Base-by-base conservation (phyloP, 1,140 invertebrate species). In the Dermatophagoides farinae region DNA sequence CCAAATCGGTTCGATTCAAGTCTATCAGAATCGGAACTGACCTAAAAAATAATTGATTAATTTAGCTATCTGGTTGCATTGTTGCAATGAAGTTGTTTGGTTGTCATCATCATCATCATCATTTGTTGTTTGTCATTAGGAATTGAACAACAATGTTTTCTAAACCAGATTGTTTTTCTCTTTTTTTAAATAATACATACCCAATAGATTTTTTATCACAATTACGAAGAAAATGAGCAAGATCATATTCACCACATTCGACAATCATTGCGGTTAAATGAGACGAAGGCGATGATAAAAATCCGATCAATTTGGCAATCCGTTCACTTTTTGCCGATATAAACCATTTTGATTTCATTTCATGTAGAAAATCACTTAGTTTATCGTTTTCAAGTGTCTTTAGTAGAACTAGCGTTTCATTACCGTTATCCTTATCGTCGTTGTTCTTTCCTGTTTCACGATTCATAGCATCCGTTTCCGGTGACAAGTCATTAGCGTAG, bases 241-340 rank as follows among this genome's bases (percentile, higher is more conserved):
- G 58, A 60, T 60, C 58, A 50, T n/a, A 60, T 18, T 60, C 31
- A 18, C 58, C 58, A n/a, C 44, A 47, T 23, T 60, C 58, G 12
- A 60, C 8, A 12, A 60, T 23, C 41, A 60, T 47, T 9, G 58
- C 58, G 4, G 47, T 47, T 14, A 18, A 20, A 18, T 20, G 5
- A 4, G 11, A 6, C 5, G 18, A n/a, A 40, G 43, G 41, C 9
- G 58, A 38, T 11, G 41, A 46, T 18, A 60, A 37, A 40, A 23
- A 37, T 10, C 58, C 58, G 31, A 60, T 47, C 16, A 60, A 22
- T 43, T 49, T 60, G 46, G 58, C 58, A 18, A 60, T n/a, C 22
- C 44, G 43, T 40, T 60, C 43, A 50, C 58, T 47, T 40, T 60
- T 60, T 11, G 41, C 44, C 23, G 46, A 50, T 11, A 60, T 31